Conservation (phyloP, 2,113 vertebrate genomes). For the Rhynchopsitta pachyrhyncha region DNA sequence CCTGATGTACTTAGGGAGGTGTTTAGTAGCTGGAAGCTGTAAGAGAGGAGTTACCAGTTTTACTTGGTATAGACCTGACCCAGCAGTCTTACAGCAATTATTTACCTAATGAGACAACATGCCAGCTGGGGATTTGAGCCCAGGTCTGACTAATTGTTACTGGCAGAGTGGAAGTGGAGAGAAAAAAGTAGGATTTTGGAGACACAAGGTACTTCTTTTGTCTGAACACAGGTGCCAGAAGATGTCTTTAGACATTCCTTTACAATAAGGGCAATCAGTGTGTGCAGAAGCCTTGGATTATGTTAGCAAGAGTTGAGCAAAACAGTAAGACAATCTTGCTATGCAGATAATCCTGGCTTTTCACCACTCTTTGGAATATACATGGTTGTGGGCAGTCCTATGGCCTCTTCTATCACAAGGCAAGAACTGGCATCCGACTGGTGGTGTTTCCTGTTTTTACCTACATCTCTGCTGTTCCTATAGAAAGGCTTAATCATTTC, state of each 20-base stretch:
- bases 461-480: background rate
- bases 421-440: background rate
- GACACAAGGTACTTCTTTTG: background rate
- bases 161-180: background rate
- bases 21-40: background rate
- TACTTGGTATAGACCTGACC: background rate
- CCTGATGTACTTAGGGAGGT: background rate
- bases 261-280: background rate
- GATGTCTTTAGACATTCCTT: background rate
- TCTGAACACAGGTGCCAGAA: background rate
- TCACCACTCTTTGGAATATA: background rate
- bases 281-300: background rate
- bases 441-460: background rate
- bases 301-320: background rate
- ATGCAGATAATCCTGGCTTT: background rate
- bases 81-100: background rate
- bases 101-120: background rate
- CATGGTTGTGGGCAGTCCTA: background rate
- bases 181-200: background rate
- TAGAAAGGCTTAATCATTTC: background rate
- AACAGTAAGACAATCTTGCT: background rate
- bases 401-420: background rate
- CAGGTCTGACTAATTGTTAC: background rate
- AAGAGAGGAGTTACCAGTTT: constrained; percentile 37
- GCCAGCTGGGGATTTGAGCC: background rate